phyloP scores from a whole-genome alignment of 2,888 invertebrate species.

The Yponomeuta sedellus region DNA sequence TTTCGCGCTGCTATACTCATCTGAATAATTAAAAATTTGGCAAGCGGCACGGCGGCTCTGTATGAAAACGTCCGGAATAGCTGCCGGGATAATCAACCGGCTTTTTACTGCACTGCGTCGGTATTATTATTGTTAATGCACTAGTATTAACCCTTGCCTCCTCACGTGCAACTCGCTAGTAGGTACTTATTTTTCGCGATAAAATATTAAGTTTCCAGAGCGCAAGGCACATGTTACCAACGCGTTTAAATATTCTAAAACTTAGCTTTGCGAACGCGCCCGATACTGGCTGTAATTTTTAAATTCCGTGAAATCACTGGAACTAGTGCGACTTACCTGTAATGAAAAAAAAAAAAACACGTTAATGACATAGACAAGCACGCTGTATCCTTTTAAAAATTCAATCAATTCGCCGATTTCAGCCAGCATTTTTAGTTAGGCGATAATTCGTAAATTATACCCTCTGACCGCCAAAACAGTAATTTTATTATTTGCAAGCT shows the following conservation, averaged over 20 bases:
- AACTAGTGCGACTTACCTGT: constrained; percentile 12
- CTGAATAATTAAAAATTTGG: constrained; percentile 40
- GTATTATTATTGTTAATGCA: constrained; percentile 10
- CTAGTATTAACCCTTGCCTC: neutral
- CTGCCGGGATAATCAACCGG: constrained; percentile 31
- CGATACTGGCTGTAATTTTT: neutral
- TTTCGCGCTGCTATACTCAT: constrained; percentile 20
- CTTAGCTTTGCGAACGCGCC: too few relatives aligned
- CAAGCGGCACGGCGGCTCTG: constrained; percentile 26
- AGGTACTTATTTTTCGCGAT: neutral
- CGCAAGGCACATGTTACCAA: neutral
- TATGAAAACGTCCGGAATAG: constrained; percentile 37
- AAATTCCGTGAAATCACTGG: neutral
- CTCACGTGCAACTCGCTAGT: neutral
- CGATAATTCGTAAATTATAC: constrained; percentile 14
- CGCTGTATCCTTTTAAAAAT: neutral
- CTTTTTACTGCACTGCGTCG: constrained; percentile 47
- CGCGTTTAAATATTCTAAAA: neutral
- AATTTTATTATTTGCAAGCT: constrained; percentile 29
- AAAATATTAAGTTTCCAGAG: neutral
- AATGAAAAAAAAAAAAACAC: constrained; percentile 11
- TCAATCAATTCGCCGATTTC: neutral
- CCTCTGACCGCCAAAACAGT: constrained; percentile 29
- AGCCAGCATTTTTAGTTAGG: neutral
- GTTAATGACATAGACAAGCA: neutral